A percentile compares a stretch with the other conserved stretches of the same genome.
phyloP scores from a whole-genome alignment of 35 echinoderm and acorn worm species.

The Hemicentrotus pulcherrimus region DNA sequence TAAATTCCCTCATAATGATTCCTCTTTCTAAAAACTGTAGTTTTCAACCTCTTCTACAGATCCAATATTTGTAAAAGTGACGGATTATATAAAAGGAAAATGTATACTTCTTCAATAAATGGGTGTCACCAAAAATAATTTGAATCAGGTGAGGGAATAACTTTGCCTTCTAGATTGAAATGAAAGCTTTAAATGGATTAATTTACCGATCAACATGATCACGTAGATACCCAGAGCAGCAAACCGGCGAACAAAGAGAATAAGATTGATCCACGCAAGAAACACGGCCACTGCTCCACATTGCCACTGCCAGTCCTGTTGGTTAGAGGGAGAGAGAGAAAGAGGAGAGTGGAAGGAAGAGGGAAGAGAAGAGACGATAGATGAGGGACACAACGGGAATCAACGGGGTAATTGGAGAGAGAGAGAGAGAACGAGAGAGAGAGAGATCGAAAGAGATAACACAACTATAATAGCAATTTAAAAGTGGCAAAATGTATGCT shows the following conservation, averaged over 20 bases:
- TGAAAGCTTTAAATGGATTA: background rate
- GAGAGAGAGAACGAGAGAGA: background rate
- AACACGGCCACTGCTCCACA: conserved; percentile 44
- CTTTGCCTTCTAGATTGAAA: background rate
- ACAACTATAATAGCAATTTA: background rate
- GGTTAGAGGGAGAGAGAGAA: background rate
- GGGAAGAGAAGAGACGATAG: background rate
- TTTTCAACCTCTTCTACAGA: too few relatives aligned
- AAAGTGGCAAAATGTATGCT: background rate
- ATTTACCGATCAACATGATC: conserved; percentile 58
- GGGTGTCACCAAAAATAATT: too few relatives aligned
- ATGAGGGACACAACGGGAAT: background rate
- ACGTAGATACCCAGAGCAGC: conserved; percentile 48
- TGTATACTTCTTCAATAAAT: too few relatives aligned
- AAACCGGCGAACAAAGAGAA: conserved; percentile 50
- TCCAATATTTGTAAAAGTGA: too few relatives aligned
- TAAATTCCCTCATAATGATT: too few relatives aligned
- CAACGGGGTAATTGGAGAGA: background rate
- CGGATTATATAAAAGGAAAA: too few relatives aligned
- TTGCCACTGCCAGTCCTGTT: conserved; percentile 54
- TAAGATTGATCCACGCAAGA: conserved; percentile 55
- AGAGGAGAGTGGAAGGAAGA: background rate
- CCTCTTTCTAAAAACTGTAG: too few relatives aligned
- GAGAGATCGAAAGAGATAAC: background rate
- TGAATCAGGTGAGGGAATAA: too few relatives aligned